Conservation (phyloP, 2,113 vertebrate species). For the Galbula dea region DNA sequence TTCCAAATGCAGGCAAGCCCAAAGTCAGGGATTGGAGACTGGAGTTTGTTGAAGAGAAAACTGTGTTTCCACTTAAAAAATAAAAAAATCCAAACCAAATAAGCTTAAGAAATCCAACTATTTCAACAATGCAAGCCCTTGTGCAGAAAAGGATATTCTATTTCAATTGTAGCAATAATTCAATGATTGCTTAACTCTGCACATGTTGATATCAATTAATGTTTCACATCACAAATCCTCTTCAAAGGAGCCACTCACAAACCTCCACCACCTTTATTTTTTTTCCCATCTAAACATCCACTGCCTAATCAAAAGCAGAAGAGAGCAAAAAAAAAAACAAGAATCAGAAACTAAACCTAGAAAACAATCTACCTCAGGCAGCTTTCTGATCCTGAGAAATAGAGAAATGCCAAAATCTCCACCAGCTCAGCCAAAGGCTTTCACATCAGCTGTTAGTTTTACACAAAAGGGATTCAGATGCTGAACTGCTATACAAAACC, state of each 20-base stretch:
- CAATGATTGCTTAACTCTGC: neutral
- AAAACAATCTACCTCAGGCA: neutral
- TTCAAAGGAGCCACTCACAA: neutral
- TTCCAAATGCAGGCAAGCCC: slow-evolving; percentile 20
- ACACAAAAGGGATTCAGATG: neutral
- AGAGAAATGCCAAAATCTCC: neutral
- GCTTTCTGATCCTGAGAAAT: neutral
- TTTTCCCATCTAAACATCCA: neutral
- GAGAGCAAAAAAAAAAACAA: neutral
- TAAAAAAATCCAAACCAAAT: neutral
- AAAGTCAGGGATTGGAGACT: neutral
- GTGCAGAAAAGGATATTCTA: neutral
- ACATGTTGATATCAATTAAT: neutral
- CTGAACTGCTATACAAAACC: neutral
- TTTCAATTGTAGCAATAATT: neutral
- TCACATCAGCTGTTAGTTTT: neutral
- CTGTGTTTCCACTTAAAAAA: neutral
- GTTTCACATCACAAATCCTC: neutral
- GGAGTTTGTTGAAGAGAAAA: neutral
- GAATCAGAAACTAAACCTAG: neutral
- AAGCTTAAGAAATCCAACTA: neutral
- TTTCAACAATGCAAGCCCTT: neutral
- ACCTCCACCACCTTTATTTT: neutral
- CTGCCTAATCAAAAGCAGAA: neutral
- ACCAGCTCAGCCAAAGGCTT: neutral